phyloP scores from a whole-genome alignment of 2,113 vertebrate species.

The Candoia aspera region DNA sequence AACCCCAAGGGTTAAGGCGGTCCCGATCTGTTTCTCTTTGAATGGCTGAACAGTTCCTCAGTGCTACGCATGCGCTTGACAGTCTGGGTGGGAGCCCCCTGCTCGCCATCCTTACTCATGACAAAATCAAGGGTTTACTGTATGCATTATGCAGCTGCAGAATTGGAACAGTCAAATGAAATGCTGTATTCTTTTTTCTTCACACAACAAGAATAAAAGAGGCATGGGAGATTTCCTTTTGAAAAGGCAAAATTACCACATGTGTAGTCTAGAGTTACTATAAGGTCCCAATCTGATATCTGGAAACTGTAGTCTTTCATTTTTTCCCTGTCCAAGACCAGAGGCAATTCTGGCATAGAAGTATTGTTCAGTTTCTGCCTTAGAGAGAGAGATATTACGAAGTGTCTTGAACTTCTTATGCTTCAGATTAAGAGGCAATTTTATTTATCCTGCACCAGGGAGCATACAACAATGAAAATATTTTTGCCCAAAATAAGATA shows the following conservation, averaged over 20 bases:
- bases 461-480: neutral
- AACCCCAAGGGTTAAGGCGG: too few relatives aligned
- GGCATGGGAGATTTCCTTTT: conserved; percentile 29
- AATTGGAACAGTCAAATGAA: conserved; percentile 40
- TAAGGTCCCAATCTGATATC: conserved; percentile 30
- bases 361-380: conserved; percentile 30
- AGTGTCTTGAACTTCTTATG: neutral
- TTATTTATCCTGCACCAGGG: neutral
- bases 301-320: conserved; percentile 33
- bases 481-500: neutral
- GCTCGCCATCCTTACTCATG: too few relatives aligned
- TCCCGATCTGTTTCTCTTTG: too few relatives aligned
- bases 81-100: too few relatives aligned
- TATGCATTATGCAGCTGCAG: conserved; percentile 27
- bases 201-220: conserved; percentile 19
- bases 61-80: too few relatives aligned
- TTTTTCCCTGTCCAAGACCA: conserved; percentile 31
- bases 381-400: conserved; percentile 37
- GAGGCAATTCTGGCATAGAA: conserved; percentile 12
- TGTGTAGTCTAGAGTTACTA: neutral
- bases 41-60: too few relatives aligned
- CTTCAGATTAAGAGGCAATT: neutral
- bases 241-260: conserved; percentile 16
- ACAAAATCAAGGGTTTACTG: neutral
- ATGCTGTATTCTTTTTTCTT: conserved; percentile 37